Evolutionary conservation across 2,113 vertebrate genomes (phyloP), one percentile per base, ranked within the genome.

Genomic region (Argyrosomus japonicus): DNA sequence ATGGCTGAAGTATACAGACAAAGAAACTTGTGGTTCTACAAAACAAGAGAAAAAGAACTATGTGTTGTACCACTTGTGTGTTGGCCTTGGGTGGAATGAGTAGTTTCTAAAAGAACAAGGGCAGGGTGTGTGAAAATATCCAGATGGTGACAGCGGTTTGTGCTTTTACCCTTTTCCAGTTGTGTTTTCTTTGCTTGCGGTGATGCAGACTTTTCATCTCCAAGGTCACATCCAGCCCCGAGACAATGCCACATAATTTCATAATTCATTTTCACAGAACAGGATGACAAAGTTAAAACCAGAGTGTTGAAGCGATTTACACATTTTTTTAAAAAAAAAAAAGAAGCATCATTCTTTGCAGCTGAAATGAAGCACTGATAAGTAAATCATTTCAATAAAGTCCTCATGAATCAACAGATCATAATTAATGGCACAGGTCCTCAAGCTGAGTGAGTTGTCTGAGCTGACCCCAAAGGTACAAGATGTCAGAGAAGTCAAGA

Each of bases 101-200:
- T 19, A 77, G 74, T 57, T 83, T 75, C 63, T 69, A 43, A 63
- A 75, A 69, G 79, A 86, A 87, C 68, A 74, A 81, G 70, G 50
- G 53, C 70, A 72, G 68, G 71, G 75, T 79, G 81, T 77, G 79
- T 89, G 91, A 93, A 84, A 83, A 56, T 81, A 85, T 91, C 92
- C 92, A 92, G 92, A 89, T 61, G 14, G 86, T 88, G 83, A 91
- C 81, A 50, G 90, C 12, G 91, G 89, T 92, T 91, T 91, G 83
- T 67, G 86, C 60, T 72, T 72, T 87, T 67, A 40, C 56, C 53
- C n/a, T 67, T 70, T 65, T 73, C 79, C 75, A 89, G 70, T 88
- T 81, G 60, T 89, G 82, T 89, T 92, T 92, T 82, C 76, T 65
- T 79, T 86, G 80, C 83, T 80, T 86, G 87, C n/a, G 73, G 86